Evolutionary conservation across 1,140 invertebrate genomes (phyloP), one percentile per base, ranked within the genome.

Genomic region (Notospermus geniculatus): DNA sequence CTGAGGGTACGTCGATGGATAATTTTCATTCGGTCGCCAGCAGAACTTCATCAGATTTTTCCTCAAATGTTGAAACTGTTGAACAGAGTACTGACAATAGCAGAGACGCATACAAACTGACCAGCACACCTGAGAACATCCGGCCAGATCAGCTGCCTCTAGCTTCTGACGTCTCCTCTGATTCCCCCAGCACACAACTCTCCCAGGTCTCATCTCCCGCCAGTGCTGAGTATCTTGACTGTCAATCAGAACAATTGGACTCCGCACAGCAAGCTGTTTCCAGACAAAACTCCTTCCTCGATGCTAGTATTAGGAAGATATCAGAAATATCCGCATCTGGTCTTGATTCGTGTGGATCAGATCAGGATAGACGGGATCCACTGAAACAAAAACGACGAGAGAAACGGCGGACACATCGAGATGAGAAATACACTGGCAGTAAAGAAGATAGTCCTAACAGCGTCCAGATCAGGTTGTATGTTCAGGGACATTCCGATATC

Each of bases 401-500:
- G 5, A 36, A 36, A 15, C 32, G 4, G 5, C 4, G 32, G 32
- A 22, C 56, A 39, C 9, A 17, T 19, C 15, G 30, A 19, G 19
- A 39, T 32, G 19, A 23, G 29, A 22, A 28, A 27, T 27, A 27
- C 28, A 15, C 56, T 39, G 19, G 23, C 30, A 17, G 56, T 39
- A 7, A 27, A 7, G 2, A 57, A 22, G 17, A 43, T 39, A 57
- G 30, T 57, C 39, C 39, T 19, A n/a, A 57, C 32, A 39, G 28
- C 32, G n/a, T 57, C 56, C 56, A 57, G 56, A 36, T 72, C 55
- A 62, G 59, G 27, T 55, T 76, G 52, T 75, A 75, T 60, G 59
- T 70, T 32, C 73, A 75, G 59, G 67, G 71, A 53, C 71, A 73
- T 41, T 68, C 71, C 43, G 71, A 75, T 54, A 71, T 70, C 25